A percentile compares a stretch with the other conserved stretches of the same genome.
Evolutionary conservation across 2,888 invertebrate species (phyloP).

Genomic region (Heliconius ismenius): DNA sequence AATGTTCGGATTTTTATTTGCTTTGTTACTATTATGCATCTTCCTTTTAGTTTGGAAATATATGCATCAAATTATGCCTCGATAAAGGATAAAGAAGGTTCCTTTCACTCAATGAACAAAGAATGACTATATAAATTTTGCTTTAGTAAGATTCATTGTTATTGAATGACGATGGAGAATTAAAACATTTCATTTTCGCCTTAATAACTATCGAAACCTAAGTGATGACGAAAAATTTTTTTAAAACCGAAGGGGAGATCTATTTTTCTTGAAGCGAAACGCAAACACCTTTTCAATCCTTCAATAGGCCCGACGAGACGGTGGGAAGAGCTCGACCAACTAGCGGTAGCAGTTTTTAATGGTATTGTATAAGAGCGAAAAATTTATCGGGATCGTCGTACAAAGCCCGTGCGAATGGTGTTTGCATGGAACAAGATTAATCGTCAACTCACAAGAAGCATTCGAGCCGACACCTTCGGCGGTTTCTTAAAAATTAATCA

Average conservation of each 20-base stretch:
- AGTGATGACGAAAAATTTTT: slow-evolving; percentile 73
- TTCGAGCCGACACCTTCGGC: slow-evolving; percentile 62
- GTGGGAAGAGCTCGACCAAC: slow-evolving; percentile 71
- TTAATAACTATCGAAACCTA: slow-evolving; percentile 81
- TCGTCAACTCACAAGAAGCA: slow-evolving; percentile 64
- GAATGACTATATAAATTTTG: slow-evolving; percentile 74
- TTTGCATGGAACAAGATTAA: slow-evolving; percentile 79
- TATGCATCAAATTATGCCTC: slow-evolving; percentile 33
- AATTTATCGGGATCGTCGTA: slow-evolving; percentile 73
- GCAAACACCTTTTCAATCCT: slow-evolving; percentile 82
- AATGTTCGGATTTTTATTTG: neutral
- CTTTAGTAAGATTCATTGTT: slow-evolving; percentile 67
- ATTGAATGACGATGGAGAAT: slow-evolving; percentile 77
- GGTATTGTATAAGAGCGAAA: slow-evolving; percentile 79
- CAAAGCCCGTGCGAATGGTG: slow-evolving; percentile 63
- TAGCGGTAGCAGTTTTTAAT: slow-evolving; percentile 79
- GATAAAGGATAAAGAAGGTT: slow-evolving; percentile 28
- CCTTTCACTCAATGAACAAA: slow-evolving; percentile 63
- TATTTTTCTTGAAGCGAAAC: slow-evolving; percentile 74
- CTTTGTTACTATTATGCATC: neutral
- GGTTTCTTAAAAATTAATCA: slow-evolving; percentile 78
- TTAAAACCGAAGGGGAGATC: slow-evolving; percentile 76
- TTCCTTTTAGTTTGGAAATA: slow-evolving; percentile 13
- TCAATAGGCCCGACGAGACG: slow-evolving; percentile 74
- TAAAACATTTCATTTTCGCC: slow-evolving; percentile 74